These are phyloP conservation scores for Polypedilum vanderplanki DNA, from an alignment of 1,140 invertebrate species.

Conservation along the genomic window DNA sequence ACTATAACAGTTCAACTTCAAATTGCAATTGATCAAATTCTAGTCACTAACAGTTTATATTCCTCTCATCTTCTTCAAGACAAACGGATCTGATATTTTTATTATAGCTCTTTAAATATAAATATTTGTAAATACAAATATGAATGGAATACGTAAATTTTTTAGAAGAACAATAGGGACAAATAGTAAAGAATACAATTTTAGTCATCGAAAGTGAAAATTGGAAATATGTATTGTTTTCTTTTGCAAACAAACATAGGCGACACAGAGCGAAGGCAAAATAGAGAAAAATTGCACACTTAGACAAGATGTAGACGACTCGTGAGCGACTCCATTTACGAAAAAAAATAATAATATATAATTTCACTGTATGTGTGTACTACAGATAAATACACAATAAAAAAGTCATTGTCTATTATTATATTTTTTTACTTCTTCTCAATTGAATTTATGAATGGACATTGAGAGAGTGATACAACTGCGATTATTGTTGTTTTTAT, in stretches of 20 bases:
- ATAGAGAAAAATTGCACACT: constrained; percentile 25
- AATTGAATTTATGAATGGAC: constrained; percentile 26
- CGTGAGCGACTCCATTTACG: background rate
- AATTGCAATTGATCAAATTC: too few relatives aligned
- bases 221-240: constrained; percentile 20
- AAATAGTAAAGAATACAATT: background rate
- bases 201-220: constrained; percentile 25
- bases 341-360: constrained; percentile 5
- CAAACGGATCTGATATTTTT: too few relatives aligned
- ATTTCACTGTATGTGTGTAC: background rate
- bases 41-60: too few relatives aligned
- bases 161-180: constrained; percentile 20
- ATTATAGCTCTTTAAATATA: too few relatives aligned
- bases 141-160: background rate
- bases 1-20: too few relatives aligned
- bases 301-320: constrained; percentile 24
- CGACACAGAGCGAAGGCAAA: background rate
- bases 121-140: background rate
- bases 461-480: background rate
- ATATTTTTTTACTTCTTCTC: background rate
- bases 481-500: background rate
- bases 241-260: background rate
- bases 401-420: constrained; percentile 25
- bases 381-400: constrained; percentile 12
- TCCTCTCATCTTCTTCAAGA: too few relatives aligned